These are phyloP conservation scores for Xenus cinereus DNA, from an alignment of 2,113 vertebrate genomes.

Conservation along the genomic window DNA sequence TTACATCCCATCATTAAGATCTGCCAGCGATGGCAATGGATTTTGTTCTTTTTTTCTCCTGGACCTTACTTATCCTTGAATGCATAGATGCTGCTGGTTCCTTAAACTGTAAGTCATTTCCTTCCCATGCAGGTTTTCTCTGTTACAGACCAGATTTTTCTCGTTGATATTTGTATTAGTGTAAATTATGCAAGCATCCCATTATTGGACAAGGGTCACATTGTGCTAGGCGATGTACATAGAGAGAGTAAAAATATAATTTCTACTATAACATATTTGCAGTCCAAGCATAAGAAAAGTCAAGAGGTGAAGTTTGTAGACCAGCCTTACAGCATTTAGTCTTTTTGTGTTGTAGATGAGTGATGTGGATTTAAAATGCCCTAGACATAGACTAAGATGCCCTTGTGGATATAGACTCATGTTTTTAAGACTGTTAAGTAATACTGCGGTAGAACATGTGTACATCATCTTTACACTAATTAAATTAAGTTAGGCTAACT, in stretches of 20 bases:
- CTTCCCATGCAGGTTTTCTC: neutral
- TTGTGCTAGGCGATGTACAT: neutral
- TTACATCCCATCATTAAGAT: neutral
- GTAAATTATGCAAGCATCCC: neutral
- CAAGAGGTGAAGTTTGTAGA: neutral
- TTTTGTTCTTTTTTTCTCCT: neutral
- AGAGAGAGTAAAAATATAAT: neutral
- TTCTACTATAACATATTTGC: neutral
- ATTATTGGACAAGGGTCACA: neutral
- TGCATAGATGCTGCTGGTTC: neutral
- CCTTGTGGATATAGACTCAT: neutral
- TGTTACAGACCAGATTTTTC: neutral
- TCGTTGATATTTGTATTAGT: neutral
- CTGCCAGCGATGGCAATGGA: neutral
- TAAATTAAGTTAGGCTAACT: neutral
- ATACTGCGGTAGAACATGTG: neutral
- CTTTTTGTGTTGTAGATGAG: neutral
- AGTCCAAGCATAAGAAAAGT: neutral
- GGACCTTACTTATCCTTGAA: neutral
- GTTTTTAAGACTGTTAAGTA: neutral
- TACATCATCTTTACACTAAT: neutral
- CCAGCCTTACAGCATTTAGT: neutral
- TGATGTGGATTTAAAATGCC: neutral
- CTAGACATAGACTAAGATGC: neutral
- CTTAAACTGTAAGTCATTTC: neutral